Percentiles rank a stretch among this genome's conserved stretches.
Evolutionary conservation across 2,113 vertebrate species (phyloP).

Genomic region (Bolborhynchus lineola): DNA sequence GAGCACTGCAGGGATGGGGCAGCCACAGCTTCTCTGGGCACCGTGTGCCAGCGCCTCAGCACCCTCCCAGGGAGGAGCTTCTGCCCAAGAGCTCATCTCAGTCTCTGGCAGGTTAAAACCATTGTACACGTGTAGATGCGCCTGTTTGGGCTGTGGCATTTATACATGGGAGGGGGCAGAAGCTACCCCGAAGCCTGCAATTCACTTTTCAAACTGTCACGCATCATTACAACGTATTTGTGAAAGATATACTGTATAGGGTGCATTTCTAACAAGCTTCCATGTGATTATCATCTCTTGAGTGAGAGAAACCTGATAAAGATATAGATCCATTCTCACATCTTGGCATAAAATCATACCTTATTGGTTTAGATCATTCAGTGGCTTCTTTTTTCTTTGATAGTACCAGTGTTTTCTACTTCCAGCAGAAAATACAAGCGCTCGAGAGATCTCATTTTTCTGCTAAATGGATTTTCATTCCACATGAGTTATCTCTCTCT

Average conservation of each 20-base stretch:
- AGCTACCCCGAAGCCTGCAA: slow-evolving; percentile 13
- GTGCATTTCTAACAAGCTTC: slow-evolving; percentile 65
- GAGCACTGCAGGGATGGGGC: too few species aligned
- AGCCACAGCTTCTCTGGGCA: background rate
- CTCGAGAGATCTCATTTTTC: slow-evolving; percentile 65
- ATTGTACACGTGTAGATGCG: accelerated
- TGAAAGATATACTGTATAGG: slow-evolving; percentile 56
- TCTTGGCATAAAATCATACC: slow-evolving; percentile 70
- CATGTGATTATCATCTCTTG: slow-evolving; percentile 67
- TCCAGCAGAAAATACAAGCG: slow-evolving; percentile 66
- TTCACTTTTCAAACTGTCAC: slow-evolving; percentile 58
- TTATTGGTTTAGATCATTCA: slow-evolving; percentile 68
- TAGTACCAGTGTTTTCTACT: slow-evolving; percentile 65
- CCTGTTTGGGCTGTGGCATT: background rate
- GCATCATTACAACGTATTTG: slow-evolving; percentile 63
- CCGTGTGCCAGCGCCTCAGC: background rate
- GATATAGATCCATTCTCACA: slow-evolving; percentile 69
- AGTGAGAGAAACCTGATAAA: slow-evolving; percentile 71
- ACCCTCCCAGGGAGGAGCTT: background rate
- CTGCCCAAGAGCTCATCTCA: background rate
- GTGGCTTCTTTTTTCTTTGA: slow-evolving; percentile 41
- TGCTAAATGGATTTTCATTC: slow-evolving; percentile 69
- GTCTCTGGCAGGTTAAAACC: background rate
- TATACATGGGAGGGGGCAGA: background rate
- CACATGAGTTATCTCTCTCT: slow-evolving; percentile 54